Evolutionary conservation across 2,113 vertebrate species (phyloP), one percentile per base, ranked within the genome.

Genomic region (Ariopsis seemanni): DNA sequence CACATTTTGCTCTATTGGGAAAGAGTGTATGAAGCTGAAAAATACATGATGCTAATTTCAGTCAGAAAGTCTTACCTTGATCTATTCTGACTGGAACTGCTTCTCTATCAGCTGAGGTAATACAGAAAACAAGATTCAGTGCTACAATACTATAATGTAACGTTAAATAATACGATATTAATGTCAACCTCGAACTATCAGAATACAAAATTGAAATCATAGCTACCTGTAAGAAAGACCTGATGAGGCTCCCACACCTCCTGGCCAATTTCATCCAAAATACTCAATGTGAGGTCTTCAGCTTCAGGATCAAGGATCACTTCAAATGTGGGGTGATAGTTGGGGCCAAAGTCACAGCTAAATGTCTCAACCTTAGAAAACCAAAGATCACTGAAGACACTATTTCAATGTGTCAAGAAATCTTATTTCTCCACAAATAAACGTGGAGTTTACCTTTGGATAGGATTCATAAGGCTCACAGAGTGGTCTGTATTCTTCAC

Each of bases 241-340:
- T 79, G 42, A 79, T 27, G 75, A 65, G 75, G 72, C 8, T 62
- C 58, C 84, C 84, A 85, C 48, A 84, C 74, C 25, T 69, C 65
- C 17, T 12, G 53, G 25, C 10, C 42, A 52, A 25, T 17, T 87
- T 71, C 53, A 72, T 87, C 85, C 7, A 81, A 63, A 55, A 85
- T n/a, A 82, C 82, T n/a, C 22, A 87, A 7, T 75, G 30, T 55
- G 30, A 87, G 9, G 11, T 63, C 25, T 27, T 88, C 5, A 20
- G 62, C 30, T 15, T 57, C 60, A 1, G 60, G 10, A 18, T 74
- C 25, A 72, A 86, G 3, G 42, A 89, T 82, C 15, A 86, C 84
- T 60, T 82, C 84, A 75, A 89, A 89, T 15, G 50, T 77, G 27
- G 75, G 58, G 48, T 86, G 84, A 75, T 83, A 82, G 65, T 82